phyloP scores from a whole-genome alignment of 2,113 vertebrate genomes.

The Setophaga coronata region DNA sequence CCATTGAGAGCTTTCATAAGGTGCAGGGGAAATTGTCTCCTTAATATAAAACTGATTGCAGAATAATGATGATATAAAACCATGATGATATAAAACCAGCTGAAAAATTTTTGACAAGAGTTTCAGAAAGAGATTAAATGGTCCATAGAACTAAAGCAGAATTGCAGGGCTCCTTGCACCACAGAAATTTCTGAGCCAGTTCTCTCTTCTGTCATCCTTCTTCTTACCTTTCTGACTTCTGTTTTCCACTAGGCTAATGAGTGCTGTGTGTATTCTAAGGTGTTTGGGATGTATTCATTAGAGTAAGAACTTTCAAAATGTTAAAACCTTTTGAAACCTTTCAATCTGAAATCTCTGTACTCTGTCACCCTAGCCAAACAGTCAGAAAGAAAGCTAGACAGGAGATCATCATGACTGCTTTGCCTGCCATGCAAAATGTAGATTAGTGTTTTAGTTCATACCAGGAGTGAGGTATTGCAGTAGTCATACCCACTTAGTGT shows the following conservation, averaged over 20 bases:
- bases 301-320: not conserved
- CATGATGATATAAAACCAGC: not conserved
- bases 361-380: not conserved
- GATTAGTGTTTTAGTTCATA: not conserved
- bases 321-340: not conserved
- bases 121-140: not conserved
- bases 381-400: not conserved
- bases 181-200: not conserved
- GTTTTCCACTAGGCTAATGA: not conserved
- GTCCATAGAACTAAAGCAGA: not conserved
- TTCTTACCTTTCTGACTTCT: not conserved
- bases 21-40: not conserved
- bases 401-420: not conserved
- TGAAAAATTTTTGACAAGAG: not conserved
- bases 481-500: not conserved
- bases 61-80: constrained; percentile 16
- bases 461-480: not conserved
- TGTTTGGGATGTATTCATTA: not conserved
- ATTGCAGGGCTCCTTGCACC: not conserved
- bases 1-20: not conserved
- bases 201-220: not conserved
- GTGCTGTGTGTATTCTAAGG: not conserved
- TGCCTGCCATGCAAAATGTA: not conserved
- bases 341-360: not conserved
- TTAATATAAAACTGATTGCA: not conserved